Evolutionary conservation across 2,797 vertebrate genomes (phyloP), one percentile per base, ranked within the genome.

Genomic region (Anguilla anguilla): DNA sequence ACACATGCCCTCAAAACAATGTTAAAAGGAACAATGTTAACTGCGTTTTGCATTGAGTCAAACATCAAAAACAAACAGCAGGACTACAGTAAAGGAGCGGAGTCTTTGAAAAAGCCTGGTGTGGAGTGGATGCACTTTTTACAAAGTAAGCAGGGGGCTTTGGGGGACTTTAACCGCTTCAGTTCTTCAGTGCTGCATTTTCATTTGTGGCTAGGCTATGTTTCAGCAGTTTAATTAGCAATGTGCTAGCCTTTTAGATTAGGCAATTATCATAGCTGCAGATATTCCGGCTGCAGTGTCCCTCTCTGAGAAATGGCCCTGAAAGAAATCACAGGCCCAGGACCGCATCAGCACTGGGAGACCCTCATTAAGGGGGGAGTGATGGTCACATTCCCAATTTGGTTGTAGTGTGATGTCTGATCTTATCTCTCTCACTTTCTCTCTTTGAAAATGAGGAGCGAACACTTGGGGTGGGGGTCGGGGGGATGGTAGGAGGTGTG

Each of bases 401-500:
- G 67, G 89, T 84, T 89, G 83, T 89, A 88, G 84, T 86, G 89
- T 88, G 89, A 87, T 77, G 35, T 61, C 11, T 87, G 89, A 90
- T 87, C 87, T 91, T 93, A 93, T 94, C 92, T 90, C 59, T 13
- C 35, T 39, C 72, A 15, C 72, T 77, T 39, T 35, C 72, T 59
- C 55, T 57, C 28, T 67, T 6, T 74, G 69, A 74, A 35, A 57
- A 35, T 53, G 51, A 31, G 55, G 51, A 84, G 83, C 5, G 11
- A 84, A 77, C 13, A 4, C n/a, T 69, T 28, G 7, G n/a, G n/a
- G 64, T 28, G 25, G 22, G 28, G 67, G 67, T 28, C 35, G 35
- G 35, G 35, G 35, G 35, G 35, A n/a, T 22, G 19, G 61, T 25
- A 5, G 86, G 86, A 53, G 86, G 82, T 74, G 88, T 90, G 87